Conservation (phyloP, 2,797 vertebrate species). For the Crypturellus tataupa region DNA sequence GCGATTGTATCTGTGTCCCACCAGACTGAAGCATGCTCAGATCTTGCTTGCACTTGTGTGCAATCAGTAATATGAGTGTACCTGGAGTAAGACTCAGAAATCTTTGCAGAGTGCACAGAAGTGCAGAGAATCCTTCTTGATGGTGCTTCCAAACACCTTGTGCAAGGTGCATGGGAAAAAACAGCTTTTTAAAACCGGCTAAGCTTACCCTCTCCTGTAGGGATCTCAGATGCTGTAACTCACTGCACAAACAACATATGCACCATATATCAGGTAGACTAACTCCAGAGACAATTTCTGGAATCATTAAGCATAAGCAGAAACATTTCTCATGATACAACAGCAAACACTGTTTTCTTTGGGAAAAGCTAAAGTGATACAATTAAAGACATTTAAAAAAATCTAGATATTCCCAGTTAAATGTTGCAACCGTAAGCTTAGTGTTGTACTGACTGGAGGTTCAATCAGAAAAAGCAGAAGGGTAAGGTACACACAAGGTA, state of each 20-base stretch:
- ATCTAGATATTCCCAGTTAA: background rate
- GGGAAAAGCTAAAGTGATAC: background rate
- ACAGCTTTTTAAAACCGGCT: background rate
- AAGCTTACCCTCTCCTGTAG: rapidly evolving
- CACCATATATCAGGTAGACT: background rate
- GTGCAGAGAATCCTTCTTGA: background rate
- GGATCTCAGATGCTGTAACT: background rate
- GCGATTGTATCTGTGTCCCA: background rate
- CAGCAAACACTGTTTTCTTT: background rate
- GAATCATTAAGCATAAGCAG: background rate
- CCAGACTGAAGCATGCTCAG: background rate
- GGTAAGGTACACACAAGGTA: background rate
- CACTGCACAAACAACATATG: rapidly evolving
- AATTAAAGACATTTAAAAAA: background rate
- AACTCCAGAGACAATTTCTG: background rate
- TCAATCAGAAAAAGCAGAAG: background rate
- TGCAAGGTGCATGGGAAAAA: background rate
- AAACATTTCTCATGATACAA: background rate
- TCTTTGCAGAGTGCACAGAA: background rate
- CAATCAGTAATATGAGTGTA: background rate
- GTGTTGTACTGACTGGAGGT: background rate
- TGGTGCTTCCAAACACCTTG: too few relatives aligned
- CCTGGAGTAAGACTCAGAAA: background rate
- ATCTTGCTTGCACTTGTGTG: background rate
- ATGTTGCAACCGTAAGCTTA: background rate